phyloP scores from a whole-genome alignment of 2,888 invertebrate genomes.

The Acronicta psi region DNA sequence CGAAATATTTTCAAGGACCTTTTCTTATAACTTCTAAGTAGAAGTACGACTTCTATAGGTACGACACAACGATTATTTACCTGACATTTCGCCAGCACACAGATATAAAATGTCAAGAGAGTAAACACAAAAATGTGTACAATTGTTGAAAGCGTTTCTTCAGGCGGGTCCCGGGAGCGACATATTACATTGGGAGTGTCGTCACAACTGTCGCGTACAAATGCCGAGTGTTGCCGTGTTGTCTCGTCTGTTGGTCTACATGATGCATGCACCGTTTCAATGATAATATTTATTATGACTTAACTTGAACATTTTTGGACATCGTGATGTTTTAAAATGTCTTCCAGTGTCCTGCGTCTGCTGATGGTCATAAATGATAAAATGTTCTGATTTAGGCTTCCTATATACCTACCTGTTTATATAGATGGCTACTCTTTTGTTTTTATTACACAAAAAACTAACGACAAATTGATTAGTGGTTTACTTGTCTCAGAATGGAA shows the following conservation, averaged over 20 bases:
- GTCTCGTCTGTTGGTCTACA: slow-evolving; percentile 43
- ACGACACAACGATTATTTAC: slow-evolving; percentile 30
- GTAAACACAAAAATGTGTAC: slow-evolving; percentile 49
- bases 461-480: too few relatives aligned
- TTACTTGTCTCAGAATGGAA: too few relatives aligned
- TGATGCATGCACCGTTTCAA: slow-evolving; percentile 58
- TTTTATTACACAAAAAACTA: not conserved
- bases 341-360: not conserved
- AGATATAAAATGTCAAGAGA: slow-evolving; percentile 38
- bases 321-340: not conserved
- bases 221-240: slow-evolving; percentile 48
- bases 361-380: too few relatives aligned
- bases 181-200: slow-evolving; percentile 61
- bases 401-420: too few relatives aligned
- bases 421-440: too few relatives aligned
- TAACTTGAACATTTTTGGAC: slow-evolving; percentile 17
- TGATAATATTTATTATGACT: slow-evolving; percentile 39
- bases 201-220: slow-evolving; percentile 51
- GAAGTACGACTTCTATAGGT: not conserved
- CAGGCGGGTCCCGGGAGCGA: slow-evolving; percentile 55
- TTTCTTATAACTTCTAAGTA: too few relatives aligned
- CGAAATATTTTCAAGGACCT: too few relatives aligned
- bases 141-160: slow-evolving; percentile 56
- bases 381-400: too few relatives aligned
- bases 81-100: slow-evolving; percentile 33